Conservation (phyloP, 2,113 vertebrate genomes). For the Siphamia tubifer region DNA sequence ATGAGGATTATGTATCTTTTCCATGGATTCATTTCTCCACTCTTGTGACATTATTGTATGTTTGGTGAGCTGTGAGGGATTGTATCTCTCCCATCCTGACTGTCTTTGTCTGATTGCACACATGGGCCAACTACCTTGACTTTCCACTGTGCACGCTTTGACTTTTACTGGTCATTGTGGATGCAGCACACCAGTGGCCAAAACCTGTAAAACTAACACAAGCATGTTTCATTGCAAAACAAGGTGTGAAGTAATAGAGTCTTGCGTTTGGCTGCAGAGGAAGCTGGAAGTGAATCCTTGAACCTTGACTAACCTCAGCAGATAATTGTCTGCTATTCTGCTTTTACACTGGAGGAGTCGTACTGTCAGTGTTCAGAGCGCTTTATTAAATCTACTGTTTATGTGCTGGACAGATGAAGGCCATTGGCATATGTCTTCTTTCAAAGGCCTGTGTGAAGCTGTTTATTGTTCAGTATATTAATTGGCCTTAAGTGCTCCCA, state of each 20-base stretch:
- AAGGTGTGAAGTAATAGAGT: constrained; percentile 65
- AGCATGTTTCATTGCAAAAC: constrained; percentile 69
- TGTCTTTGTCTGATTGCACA: constrained; percentile 68
- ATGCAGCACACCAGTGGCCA: constrained; percentile 55
- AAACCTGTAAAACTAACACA: constrained; percentile 68
- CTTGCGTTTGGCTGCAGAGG: constrained; percentile 45
- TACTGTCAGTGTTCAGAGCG: background rate
- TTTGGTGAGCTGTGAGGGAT: constrained; percentile 37
- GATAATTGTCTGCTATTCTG: constrained; percentile 42
- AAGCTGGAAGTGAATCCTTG: constrained; percentile 46
- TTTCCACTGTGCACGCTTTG: constrained; percentile 66
- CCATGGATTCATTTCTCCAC: constrained; percentile 75
- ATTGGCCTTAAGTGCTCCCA: constrained; percentile 55
- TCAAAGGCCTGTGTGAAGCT: constrained; percentile 44
- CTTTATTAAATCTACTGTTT: constrained; percentile 30
- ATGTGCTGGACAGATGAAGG: constrained; percentile 26
- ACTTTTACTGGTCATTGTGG: constrained; percentile 72
- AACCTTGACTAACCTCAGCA: constrained; percentile 20
- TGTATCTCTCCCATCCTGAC: constrained; percentile 66
- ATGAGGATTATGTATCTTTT: constrained; percentile 78
- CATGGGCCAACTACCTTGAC: constrained; percentile 58
- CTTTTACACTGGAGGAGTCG: constrained; percentile 22
- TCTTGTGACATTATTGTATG: constrained; percentile 60
- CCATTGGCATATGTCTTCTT: constrained; percentile 15
- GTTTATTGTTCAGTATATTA: constrained; percentile 61